Percentiles rank a stretch among this genome's conserved stretches.
phyloP scores from a whole-genome alignment of 2,113 vertebrate genomes.

The Picathartes gymnocephalus region DNA sequence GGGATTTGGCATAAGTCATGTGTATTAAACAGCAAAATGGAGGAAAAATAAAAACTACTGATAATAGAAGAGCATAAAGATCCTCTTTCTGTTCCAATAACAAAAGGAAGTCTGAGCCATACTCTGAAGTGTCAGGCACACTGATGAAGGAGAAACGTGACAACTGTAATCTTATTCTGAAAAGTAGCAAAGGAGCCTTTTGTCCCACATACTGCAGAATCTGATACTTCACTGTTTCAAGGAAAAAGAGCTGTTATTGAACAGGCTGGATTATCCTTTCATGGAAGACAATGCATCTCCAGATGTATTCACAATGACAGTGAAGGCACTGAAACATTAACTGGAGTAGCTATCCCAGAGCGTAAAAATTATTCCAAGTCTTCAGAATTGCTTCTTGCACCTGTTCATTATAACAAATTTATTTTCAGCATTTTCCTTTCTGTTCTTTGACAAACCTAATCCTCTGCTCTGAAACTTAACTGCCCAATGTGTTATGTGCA shows the following conservation, averaged over 20 bases:
- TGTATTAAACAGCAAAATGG: background rate
- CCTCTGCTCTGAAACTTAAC: background rate
- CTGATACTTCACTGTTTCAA: conserved; percentile 43
- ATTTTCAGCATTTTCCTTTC: background rate
- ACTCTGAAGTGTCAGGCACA: conserved; percentile 32
- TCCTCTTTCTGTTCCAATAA: conserved; percentile 7
- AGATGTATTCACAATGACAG: background rate
- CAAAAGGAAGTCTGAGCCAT: conserved; percentile 31
- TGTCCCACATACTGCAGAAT: conserved; percentile 29
- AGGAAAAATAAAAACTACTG: background rate
- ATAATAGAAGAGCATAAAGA: background rate
- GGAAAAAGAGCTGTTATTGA: conserved; percentile 17
- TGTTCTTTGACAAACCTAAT: background rate
- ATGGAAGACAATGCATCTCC: conserved; percentile 12
- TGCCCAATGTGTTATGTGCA: background rate
- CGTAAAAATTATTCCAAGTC: background rate
- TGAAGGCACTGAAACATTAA: conserved; percentile 22
- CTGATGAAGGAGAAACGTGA: background rate
- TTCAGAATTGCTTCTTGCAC: background rate
- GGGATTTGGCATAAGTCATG: background rate
- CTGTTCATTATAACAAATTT: background rate
- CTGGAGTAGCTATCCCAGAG: background rate
- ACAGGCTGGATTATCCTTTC: conserved; percentile 19
- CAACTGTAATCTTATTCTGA: conserved; percentile 15
- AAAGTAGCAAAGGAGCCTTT: conserved; percentile 9